Conservation (phyloP, 1,140 invertebrate genomes). For the Plutomurus gul region DNA sequence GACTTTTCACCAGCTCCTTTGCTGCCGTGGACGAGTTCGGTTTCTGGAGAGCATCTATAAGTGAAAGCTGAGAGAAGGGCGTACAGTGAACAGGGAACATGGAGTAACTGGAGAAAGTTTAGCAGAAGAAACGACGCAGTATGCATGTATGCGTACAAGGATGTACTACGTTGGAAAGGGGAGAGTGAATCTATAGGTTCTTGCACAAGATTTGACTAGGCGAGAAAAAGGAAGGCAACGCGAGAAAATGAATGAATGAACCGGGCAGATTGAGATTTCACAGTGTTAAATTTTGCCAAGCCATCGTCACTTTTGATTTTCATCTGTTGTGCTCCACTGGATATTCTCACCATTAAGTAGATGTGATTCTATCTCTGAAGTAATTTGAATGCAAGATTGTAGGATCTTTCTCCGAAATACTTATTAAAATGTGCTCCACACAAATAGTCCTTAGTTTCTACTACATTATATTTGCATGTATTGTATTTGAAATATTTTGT, state of each 20-base stretch:
- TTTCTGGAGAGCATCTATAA: background rate
- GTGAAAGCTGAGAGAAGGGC: background rate
- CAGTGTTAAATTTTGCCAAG: slow-evolving; percentile 29
- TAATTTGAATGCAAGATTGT: slow-evolving; percentile 41
- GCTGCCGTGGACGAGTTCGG: background rate
- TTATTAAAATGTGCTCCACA: background rate
- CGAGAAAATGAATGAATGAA: slow-evolving; percentile 31
- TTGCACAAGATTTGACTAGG: background rate
- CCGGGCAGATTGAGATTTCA: slow-evolving; percentile 32
- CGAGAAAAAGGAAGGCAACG: slow-evolving; percentile 1
- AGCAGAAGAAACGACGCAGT: background rate
- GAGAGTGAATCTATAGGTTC: background rate
- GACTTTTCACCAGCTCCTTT: slow-evolving; percentile 30
- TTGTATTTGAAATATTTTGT: background rate
- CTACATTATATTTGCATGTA: too few species aligned
- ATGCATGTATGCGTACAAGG: background rate
- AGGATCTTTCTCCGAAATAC: background rate
- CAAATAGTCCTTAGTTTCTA: too few species aligned
- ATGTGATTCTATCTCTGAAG: slow-evolving; percentile 33
- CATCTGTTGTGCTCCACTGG: slow-evolving; percentile 41
- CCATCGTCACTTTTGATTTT: slow-evolving; percentile 32
- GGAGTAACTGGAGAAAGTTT: background rate
- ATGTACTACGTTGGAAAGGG: background rate
- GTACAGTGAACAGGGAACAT: background rate
- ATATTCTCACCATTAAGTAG: slow-evolving; percentile 39